Evolutionary conservation across 2,888 invertebrate species (phyloP), one percentile per base, ranked within the genome.

Genomic region (Holacanthella duospinosa): DNA sequence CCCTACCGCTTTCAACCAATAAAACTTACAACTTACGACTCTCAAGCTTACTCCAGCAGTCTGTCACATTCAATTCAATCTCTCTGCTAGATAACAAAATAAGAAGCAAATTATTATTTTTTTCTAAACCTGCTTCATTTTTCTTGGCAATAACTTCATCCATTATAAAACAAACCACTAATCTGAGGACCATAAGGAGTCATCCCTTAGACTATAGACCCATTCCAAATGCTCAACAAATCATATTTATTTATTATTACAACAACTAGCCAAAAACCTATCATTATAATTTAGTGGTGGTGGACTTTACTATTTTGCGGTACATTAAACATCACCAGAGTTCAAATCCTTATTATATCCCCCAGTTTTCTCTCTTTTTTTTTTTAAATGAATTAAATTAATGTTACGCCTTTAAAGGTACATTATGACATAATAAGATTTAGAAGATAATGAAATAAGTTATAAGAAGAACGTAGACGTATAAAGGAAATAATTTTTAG

Each of bases 401-500:
- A n/a, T n/a, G n/a, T n/a, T n/a, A n/a, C n/a, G n/a, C n/a, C n/a
- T n/a, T n/a, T n/a, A n/a, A n/a, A n/a, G n/a, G n/a, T n/a, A n/a
- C n/a, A n/a, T n/a, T 36, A 12, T 36, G 16, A 36, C 9, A 36
- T 36, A 12, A 36, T 36, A 36, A 6, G 36, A 36, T 36, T 16
- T 36, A 12, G 6, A 12, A 36, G 16, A 16, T 6, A 36, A 12
- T 36, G 6, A 16, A 36, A 6, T 36, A 6, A 16, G 36, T 36
- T 36, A 12, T 6, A 36, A 36, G 36, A 16, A 36, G 16, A 36
- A 36, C 36, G n/a, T n/a, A n/a, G n/a, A n/a, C n/a, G n/a, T n/a
- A n/a, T n/a, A n/a, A n/a, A n/a, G n/a, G n/a, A n/a, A n/a, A n/a
- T 65, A 65, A 65, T 64, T 68, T 68, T 64, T 60, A 60, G 60